Evolutionary conservation across 1,140 invertebrate species (phyloP).

Genomic region (Drosophila pectinifera): DNA sequence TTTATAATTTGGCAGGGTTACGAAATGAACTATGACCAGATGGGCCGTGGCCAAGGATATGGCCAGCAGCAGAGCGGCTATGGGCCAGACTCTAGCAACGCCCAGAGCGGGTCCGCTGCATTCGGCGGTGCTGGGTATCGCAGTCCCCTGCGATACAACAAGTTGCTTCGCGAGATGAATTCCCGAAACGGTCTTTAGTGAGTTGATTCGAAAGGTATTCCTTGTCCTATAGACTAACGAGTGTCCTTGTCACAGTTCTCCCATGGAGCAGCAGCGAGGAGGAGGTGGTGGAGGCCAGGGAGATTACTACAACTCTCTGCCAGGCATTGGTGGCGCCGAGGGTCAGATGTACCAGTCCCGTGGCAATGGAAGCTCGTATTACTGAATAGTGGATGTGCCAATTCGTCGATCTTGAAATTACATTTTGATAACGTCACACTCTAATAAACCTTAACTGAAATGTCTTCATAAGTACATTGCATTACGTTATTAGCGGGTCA

Average conservation of each 20-base stretch:
- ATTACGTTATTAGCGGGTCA: neutral
- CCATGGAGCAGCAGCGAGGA: conserved; percentile 48
- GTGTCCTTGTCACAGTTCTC: conserved; percentile 29
- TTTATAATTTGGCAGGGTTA: conserved; percentile 18
- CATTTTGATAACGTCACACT: conserved; percentile 5
- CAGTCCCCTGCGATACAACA: conserved; percentile 61
- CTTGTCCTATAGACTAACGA: neutral
- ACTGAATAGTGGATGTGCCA: conserved; percentile 7
- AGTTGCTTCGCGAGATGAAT: conserved; percentile 64
- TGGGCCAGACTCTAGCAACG: conserved; percentile 37
- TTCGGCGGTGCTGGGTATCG: conserved; percentile 66
- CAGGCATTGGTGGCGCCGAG: conserved; percentile 58
- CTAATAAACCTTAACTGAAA: conserved; percentile 2
- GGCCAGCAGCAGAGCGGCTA: conserved; percentile 27
- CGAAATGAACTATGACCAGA: conserved; percentile 30
- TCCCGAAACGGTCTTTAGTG: conserved; percentile 72
- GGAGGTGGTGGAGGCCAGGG: conserved; percentile 61
- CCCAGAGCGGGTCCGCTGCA: conserved; percentile 46
- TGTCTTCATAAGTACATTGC: neutral
- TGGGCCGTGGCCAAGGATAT: conserved; percentile 22
- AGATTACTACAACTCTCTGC: conserved; percentile 63
- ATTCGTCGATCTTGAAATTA: neutral
- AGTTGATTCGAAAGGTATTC: neutral
- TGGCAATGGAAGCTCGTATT: conserved; percentile 43
- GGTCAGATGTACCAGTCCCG: conserved; percentile 42